phyloP scores from a whole-genome alignment of 2,888 invertebrate genomes.

The Cheiracanthium punctorium region DNA sequence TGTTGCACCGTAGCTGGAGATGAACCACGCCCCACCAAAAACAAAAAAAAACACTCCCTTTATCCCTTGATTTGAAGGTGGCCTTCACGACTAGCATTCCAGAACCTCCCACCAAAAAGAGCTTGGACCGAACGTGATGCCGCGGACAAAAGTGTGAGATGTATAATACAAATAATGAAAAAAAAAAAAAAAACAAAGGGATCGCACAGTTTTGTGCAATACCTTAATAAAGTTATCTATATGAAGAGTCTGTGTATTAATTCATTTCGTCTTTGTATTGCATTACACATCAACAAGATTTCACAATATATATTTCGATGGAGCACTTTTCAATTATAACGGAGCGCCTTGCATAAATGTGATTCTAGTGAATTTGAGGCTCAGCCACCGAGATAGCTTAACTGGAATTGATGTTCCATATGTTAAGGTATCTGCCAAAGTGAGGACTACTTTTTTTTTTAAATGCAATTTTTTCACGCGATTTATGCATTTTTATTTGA shows the following conservation, averaged over 20 bases:
- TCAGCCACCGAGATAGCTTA: too few relatives aligned
- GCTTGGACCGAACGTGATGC: conserved; percentile 58
- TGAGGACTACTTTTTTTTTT: too few relatives aligned
- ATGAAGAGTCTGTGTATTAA: not conserved
- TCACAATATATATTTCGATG: too few relatives aligned
- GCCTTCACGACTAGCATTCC: conserved; percentile 64
- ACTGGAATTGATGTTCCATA: too few relatives aligned
- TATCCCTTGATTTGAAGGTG: conserved; percentile 29
- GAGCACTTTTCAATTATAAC: too few relatives aligned
- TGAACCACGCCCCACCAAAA: not conserved
- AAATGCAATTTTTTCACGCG: too few relatives aligned
- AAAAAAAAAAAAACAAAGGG: conserved; percentile 21
- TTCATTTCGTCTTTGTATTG: not conserved
- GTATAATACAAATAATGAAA: conserved; percentile 35
- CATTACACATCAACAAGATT: too few relatives aligned
- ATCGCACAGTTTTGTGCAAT: conserved; percentile 54
- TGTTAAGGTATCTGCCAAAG: too few relatives aligned
- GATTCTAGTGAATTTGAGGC: too few relatives aligned
- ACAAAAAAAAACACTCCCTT: not conserved
- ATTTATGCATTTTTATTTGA: too few relatives aligned
- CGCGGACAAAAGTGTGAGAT: conserved; percentile 35
- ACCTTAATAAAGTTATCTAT: conserved; percentile 68
- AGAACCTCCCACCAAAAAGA: conserved; percentile 53
- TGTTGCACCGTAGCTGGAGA: not conserved
- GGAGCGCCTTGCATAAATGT: too few relatives aligned